Base-by-base conservation (phyloP, 1,140 invertebrate species). In the Drosophila lacteicornis region DNA sequence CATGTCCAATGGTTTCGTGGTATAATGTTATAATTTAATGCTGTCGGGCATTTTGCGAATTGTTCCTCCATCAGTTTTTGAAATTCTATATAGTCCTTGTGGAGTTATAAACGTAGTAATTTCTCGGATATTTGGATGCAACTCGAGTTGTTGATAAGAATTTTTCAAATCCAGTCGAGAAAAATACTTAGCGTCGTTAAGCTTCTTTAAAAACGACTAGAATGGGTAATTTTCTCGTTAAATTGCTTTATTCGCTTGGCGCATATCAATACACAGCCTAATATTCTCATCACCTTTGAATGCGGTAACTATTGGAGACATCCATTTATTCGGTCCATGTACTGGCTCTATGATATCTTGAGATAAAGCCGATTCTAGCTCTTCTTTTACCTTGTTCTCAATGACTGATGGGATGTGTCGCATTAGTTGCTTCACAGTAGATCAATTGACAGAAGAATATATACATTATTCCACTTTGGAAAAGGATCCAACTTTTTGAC, bases 201-300 rank as follows among this genome's bases (percentile, higher is more conserved):
- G 43, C 27, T 67, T 58, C 15, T 25, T 58, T 40, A 43, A 27
- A 58, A 58, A 58, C 55, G 46, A 42, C 36, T 51, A 36, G 11
- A 58, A 58, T 19, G 50, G 50, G 17, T 65, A 65, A 13, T 61
- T 61, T 19, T 40, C 19, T 17, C 61, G 27, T 55, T 43, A 7
- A 19, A 43, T 63, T 17, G 53, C 45, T 11, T 50, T 59, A 25
- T 74, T 74, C 17, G 62, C 62, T 49, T 25, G 56, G 17, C 62
- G 46, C 62, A 67, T 74, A 40, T 74, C 62, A 36, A 57, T 25
- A 38, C 69, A 71, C 36, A 71, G 17, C 38, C 69, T 51, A 30
- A 66, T 66, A 42, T 66, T n/a, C 12, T 61, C 51, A 66, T 66
- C 40, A 19, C 43, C 53, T 19, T 73, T 73, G 8, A 63, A 71